These are phyloP conservation scores for Lepus oiostolus DNA, from an alignment of 2,797 vertebrate genomes.

Conservation along the genomic window DNA sequence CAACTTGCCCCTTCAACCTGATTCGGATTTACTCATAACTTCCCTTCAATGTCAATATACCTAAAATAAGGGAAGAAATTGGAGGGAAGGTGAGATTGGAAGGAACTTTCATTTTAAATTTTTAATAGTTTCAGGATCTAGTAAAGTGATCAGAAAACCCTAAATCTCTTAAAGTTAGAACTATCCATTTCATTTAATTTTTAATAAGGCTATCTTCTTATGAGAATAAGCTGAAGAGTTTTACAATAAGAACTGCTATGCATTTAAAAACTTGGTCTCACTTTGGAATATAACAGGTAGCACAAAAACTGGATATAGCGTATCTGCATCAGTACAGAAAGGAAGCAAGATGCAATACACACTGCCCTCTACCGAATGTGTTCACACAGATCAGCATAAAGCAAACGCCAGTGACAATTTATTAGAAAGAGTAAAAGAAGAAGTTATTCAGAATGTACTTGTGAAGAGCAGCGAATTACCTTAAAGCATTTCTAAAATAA, in stretches of 20 bases:
- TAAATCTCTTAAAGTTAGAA: slow-evolving; percentile 12
- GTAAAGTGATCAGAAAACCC: slow-evolving; percentile 15
- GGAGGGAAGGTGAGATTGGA: background rate
- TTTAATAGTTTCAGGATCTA: slow-evolving; percentile 47
- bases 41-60: background rate
- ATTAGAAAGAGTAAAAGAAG: background rate
- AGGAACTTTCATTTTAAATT: background rate
- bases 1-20: background rate
- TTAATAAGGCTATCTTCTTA: slow-evolving; percentile 47
- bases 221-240: slow-evolving; percentile 30
- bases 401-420: background rate
- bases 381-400: slow-evolving; percentile 48
- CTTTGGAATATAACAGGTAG: background rate
- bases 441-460: background rate
- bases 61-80: background rate
- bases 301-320: background rate
- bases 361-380: slow-evolving; percentile 48
- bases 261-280: slow-evolving; percentile 49
- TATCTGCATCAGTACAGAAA: background rate
- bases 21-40: background rate
- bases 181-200: slow-evolving; percentile 24
- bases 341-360: slow-evolving; percentile 33
- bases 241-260: slow-evolving; percentile 2
- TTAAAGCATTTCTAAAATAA: slow-evolving; percentile 29
- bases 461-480: background rate